phyloP scores from a whole-genome alignment of 92 coral and sea anemone genomes.

The Hydrozoanthus gracilis region DNA sequence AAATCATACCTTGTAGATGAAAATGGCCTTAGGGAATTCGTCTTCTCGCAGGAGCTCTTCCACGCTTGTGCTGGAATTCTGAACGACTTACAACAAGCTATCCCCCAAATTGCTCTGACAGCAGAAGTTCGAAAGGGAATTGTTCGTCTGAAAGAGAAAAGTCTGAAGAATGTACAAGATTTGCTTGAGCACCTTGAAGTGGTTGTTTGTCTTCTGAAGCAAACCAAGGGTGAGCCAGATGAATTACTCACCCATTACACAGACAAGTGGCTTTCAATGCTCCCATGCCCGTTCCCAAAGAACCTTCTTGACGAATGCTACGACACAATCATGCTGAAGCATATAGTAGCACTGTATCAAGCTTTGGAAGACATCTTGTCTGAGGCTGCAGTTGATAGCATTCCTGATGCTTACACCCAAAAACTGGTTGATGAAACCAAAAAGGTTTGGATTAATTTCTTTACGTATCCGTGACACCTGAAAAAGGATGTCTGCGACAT shows the following conservation, averaged over 20 bases:
- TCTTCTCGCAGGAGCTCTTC: slow-evolving; percentile 93
- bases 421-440: slow-evolving; percentile 51
- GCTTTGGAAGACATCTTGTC: slow-evolving; percentile 89
- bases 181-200: slow-evolving; percentile 91
- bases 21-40: slow-evolving; percentile 75
- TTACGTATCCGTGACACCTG: neutral
- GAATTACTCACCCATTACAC: slow-evolving; percentile 72
- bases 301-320: slow-evolving; percentile 74
- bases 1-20: slow-evolving; percentile 74
- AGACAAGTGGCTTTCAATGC: slow-evolving; percentile 79
- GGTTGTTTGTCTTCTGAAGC: slow-evolving; percentile 88
- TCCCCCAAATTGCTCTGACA: slow-evolving; percentile 80
- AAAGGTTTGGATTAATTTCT: neutral
- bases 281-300: slow-evolving; percentile 87
- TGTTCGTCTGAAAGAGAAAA: slow-evolving; percentile 60
- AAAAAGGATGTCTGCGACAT: no score
- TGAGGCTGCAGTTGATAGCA: slow-evolving; percentile 79
- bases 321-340: slow-evolving; percentile 75
- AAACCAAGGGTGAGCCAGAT: slow-evolving; percentile 72
- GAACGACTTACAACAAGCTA: slow-evolving; percentile 71
- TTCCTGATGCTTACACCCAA: slow-evolving; percentile 62
- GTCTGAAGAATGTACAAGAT: slow-evolving; percentile 70
- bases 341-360: slow-evolving; percentile 91
- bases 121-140: slow-evolving; percentile 72
- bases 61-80: slow-evolving; percentile 85